Evolutionary conservation across 2,888 invertebrate genomes (phyloP), one percentile per base, ranked within the genome.

Genomic region (Silvanus unidentatus): DNA sequence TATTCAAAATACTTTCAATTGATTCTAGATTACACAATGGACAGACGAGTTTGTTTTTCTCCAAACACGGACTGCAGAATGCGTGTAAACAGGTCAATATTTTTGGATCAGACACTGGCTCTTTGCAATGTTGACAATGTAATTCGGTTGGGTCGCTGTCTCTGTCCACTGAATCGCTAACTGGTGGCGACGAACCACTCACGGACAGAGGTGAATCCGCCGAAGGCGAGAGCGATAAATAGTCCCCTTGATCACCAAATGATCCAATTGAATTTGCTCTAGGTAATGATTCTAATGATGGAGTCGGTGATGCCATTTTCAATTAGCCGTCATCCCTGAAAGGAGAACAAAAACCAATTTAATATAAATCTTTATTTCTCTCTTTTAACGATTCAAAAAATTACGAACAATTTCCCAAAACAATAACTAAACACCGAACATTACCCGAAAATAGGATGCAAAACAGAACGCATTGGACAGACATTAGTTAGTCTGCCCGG

Each of bases 241-340:
- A 82, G 73, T 88, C 87, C 75, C 81, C 81, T 73, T 85, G 86
- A 74, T 88, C 88, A 59, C 79, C 76, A 72, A 86, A 84, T 68
- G 90, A 90, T 79, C 89, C 89, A 78, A 90, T 86, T 71, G 90
- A 89, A 78, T 88, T 89, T 76, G 88, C 88, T 81, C 87, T 85
- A 72, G 86, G 86, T 77, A 88, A 80, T 77, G 91, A 92, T 80
- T 91, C 92, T 78, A 91, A 79, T 75, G 91, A 92, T 76, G 90
- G 90, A 77, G 91, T 90, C 68, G 81, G 81, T 77, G 91, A 89
- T 81, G 89, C 91, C 91, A 91, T 90, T 82, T 87, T 88, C 84
- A 86, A 78, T 84, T 84, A 82, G 84, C 84, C 85, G 80, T 84
- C 86, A 86, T 86, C 84, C 85, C 86, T 86, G 80, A 29, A 80